Evolutionary conservation across 2,797 vertebrate genomes (phyloP).

Genomic region (Falco cherrug): DNA sequence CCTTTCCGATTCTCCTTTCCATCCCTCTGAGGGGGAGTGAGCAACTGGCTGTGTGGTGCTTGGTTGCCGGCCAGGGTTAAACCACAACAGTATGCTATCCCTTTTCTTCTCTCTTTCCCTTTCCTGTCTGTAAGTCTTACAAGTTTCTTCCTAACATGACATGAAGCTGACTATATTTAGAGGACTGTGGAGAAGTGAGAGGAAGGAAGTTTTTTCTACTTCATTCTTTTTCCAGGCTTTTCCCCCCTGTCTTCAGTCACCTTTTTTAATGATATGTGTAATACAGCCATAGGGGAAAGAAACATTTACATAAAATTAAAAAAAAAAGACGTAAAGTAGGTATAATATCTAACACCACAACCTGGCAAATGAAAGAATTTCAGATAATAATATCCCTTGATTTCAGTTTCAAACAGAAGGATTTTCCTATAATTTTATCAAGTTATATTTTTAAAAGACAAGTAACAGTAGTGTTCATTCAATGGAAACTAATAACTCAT

Average conservation of each 20-base stretch:
- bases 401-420: background rate
- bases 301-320: background rate
- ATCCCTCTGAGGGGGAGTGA: too few species aligned
- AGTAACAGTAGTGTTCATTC: background rate
- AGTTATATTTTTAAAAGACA: background rate
- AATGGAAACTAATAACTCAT: background rate
- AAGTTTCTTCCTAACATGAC: background rate
- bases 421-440: background rate
- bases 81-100: too few species aligned
- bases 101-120: background rate
- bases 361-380: background rate
- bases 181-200: background rate
- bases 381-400: background rate
- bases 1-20: too few species aligned
- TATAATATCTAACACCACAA: background rate
- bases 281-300: background rate
- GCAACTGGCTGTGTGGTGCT: too few species aligned
- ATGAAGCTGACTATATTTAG: slow-evolving; percentile 1
- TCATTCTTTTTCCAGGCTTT: background rate
- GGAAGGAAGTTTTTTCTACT: background rate
- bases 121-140: background rate
- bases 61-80: too few species aligned
- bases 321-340: background rate
- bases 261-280: background rate
- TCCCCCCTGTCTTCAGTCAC: background rate